phyloP scores from a whole-genome alignment of 2,797 vertebrate species.

The Rhyacichthys aspro region DNA sequence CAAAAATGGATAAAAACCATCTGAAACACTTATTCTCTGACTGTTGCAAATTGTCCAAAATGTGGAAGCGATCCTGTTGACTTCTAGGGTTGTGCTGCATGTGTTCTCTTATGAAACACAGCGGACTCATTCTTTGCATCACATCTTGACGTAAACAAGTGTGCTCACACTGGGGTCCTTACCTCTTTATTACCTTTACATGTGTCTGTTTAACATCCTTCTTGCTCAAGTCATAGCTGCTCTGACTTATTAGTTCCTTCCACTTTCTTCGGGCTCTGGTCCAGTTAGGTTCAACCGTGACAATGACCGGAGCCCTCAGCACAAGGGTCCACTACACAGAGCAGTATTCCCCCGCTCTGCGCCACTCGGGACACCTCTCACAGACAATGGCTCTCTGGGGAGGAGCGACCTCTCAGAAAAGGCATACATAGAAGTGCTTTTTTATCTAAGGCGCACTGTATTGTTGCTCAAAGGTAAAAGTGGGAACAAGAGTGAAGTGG shows the following conservation, averaged over 20 bases:
- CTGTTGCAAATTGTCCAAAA: constrained; percentile 78
- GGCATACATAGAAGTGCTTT: constrained; percentile 36
- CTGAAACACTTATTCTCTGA: constrained; percentile 24
- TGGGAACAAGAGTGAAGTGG: constrained; percentile 30
- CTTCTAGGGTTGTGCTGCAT: constrained; percentile 68
- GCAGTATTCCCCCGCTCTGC: constrained; percentile 13
- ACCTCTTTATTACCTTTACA: constrained; percentile 41
- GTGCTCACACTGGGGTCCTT: constrained; percentile 18
- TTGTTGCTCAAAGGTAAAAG: constrained; percentile 51
- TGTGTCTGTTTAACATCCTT: constrained; percentile 47
- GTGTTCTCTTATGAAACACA: constrained; percentile 80
- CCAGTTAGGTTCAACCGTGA: constrained; percentile 49
- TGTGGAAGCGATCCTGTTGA: constrained; percentile 83
- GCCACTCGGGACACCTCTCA: constrained; percentile 40
- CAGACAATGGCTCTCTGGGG: constrained; percentile 60
- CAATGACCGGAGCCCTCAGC: constrained; percentile 65
- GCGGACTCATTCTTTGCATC: constrained; percentile 63
- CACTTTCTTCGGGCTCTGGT: constrained; percentile 57
- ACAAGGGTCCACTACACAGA: constrained; percentile 29
- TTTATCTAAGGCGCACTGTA: constrained; percentile 38
- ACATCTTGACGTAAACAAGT: constrained; percentile 55
- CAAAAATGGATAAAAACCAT: too few species aligned
- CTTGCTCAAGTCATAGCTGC: constrained; percentile 48
- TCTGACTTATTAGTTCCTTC: constrained; percentile 78
- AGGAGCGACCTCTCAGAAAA: constrained; percentile 35